Evolutionary conservation across 2,888 invertebrate genomes (phyloP).

Genomic region (Tiliacea aurago): DNA sequence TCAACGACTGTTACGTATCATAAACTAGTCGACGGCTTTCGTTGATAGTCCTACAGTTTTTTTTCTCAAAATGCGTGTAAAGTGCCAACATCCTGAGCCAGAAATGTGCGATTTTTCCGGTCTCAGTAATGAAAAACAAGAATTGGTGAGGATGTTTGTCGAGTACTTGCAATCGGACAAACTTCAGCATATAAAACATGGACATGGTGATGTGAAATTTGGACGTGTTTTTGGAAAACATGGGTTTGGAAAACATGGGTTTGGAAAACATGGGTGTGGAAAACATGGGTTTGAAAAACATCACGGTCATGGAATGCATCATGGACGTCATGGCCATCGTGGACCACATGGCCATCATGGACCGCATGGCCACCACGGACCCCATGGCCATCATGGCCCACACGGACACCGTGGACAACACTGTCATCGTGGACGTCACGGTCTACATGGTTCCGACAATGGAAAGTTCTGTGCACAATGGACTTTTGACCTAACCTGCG

Average conservation of each 20-base stretch:
- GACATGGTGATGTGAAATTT: not conserved
- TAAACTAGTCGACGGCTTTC: constrained; percentile 59
- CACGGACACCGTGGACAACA: constrained; percentile 45
- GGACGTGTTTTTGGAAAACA: constrained; percentile 3
- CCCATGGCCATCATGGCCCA: constrained; percentile 41
- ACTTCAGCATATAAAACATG: constrained; percentile 25
- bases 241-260: constrained; percentile 1
- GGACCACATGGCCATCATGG: constrained; percentile 46
- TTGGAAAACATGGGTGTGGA: not conserved
- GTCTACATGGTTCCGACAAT: constrained; percentile 45
- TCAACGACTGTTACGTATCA: constrained; percentile 54
- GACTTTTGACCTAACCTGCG: constrained; percentile 55
- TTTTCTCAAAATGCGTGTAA: constrained; percentile 66
- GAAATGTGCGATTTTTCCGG: constrained; percentile 59
- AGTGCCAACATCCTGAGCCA: constrained; percentile 54
- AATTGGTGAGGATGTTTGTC: constrained; percentile 66
- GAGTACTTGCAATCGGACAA: constrained; percentile 64
- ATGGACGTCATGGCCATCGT: constrained; percentile 61
- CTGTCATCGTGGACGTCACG: constrained; percentile 45
- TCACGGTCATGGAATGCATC: constrained; percentile 28
- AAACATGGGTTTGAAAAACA: constrained; percentile 12
- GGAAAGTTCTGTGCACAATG: constrained; percentile 60
- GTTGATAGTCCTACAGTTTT: constrained; percentile 53
- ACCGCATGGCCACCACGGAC: constrained; percentile 4
- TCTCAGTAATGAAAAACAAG: constrained; percentile 58